Conservation (phyloP, 2,113 vertebrate species). For the Apteryx mantelli region DNA sequence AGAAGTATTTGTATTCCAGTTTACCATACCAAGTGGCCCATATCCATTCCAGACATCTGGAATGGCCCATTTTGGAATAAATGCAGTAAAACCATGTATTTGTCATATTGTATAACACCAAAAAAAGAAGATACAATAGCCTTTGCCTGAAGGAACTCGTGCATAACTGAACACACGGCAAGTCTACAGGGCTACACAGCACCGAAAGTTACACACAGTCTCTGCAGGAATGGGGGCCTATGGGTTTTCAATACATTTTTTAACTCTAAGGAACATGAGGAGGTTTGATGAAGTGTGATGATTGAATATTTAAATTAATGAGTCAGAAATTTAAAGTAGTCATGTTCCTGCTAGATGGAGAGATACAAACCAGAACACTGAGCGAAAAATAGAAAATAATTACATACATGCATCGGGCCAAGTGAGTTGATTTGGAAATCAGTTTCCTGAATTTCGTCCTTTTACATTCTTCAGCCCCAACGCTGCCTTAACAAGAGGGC, state of each 20-base stretch:
- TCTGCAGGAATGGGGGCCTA: background rate
- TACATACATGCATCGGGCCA: background rate
- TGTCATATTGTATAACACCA: rapidly evolving
- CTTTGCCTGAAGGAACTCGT: rapidly evolving
- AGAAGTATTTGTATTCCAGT: background rate
- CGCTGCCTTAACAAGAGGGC: background rate
- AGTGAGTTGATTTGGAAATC: background rate
- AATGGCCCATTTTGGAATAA: rapidly evolving
- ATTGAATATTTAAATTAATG: background rate
- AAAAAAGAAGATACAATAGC: rapidly evolving
- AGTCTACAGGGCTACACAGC: background rate
- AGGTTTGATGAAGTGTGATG: background rate
- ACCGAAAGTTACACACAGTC: background rate
- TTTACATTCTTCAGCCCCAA: background rate
- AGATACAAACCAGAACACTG: background rate
- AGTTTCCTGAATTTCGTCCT: background rate
- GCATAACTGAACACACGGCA: rapidly evolving
- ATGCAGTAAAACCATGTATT: rapidly evolving
- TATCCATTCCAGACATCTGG: background rate
- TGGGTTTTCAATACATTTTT: rapidly evolving
- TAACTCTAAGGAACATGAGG: background rate
- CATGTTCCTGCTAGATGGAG: background rate
- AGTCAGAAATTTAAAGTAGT: constrained; percentile 23
- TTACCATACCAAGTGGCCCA: rapidly evolving
- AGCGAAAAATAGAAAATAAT: background rate